Evolutionary conservation across 2,888 invertebrate species (phyloP).

Genomic region (Prostheceraeus crozeri): DNA sequence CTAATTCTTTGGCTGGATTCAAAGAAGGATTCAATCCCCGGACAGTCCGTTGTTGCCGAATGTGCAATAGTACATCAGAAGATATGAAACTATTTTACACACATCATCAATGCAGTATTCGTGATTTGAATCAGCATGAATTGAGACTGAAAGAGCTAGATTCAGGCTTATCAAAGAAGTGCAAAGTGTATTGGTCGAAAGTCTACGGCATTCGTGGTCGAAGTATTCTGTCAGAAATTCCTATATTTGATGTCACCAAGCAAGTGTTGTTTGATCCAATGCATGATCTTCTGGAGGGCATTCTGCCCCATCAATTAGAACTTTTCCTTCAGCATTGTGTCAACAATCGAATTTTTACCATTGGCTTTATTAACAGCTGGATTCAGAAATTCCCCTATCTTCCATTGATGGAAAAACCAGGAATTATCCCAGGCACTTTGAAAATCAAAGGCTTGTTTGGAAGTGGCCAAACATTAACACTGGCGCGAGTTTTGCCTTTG

Average conservation of each 20-base stretch:
- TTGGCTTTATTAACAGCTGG: neutral
- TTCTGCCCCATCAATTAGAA: neutral
- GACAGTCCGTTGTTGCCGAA: neutral
- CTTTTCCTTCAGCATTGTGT: neutral
- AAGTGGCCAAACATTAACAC: neutral
- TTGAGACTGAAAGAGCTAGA: neutral
- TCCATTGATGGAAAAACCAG: neutral
- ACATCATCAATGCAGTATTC: neutral
- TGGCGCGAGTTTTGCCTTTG: neutral
- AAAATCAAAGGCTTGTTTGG: neutral
- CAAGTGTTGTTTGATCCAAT: conserved; percentile 15
- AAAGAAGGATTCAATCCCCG: neutral
- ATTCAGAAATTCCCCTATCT: neutral
- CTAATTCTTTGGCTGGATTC: neutral
- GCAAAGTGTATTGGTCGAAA: neutral
- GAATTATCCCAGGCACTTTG: neutral
- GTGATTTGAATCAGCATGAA: neutral
- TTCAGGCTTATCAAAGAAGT: neutral
- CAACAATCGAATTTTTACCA: neutral
- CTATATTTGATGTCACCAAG: neutral
- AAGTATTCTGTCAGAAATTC: neutral
- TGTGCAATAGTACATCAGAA: neutral
- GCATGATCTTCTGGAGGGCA: conserved; percentile 9
- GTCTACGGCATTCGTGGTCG: neutral
- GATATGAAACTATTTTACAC: neutral